Conservation (phyloP, 2,888 invertebrate genomes). For the Stenoptilia bipunctidactyla region DNA sequence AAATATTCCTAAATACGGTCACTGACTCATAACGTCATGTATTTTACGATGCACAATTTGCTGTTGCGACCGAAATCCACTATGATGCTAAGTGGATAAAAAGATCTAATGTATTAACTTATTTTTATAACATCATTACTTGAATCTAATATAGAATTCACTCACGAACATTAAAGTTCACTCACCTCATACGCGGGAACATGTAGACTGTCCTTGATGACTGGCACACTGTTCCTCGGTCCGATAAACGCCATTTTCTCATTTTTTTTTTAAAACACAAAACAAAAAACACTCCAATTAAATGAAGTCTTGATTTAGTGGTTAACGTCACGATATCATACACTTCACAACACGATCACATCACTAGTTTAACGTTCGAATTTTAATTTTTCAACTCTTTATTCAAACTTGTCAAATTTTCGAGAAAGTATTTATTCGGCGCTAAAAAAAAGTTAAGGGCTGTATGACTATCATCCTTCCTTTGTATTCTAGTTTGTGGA, state of each 20-base stretch:
- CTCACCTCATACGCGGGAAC: conserved; percentile 78
- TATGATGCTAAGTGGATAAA: no score
- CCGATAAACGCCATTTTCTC: conserved; percentile 65
- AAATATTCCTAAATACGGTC: no score
- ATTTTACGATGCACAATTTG: no score
- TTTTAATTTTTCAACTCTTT: neutral
- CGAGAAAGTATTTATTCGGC: no score
- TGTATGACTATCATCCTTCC: no score
- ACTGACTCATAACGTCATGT: no score
- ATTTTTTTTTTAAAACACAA: conserved; percentile 35
- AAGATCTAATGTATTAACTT: no score
- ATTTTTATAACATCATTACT: no score
- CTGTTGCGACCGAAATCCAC: no score
- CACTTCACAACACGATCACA: neutral
- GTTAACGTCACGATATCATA: neutral
- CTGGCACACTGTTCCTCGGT: conserved; percentile 75
- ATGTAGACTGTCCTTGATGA: conserved; percentile 76
- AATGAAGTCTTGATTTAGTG: neutral
- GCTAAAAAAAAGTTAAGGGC: no score
- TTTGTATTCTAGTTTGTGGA: no score
- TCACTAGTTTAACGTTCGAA: neutral
- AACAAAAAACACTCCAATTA: neutral
- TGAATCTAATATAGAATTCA: neutral
- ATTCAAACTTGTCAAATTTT: neutral
- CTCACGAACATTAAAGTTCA: conserved; percentile 9